Evolutionary conservation across 1,140 invertebrate species (phyloP), one percentile per base, ranked within the genome.

Genomic region (Anastrepha ludens): DNA sequence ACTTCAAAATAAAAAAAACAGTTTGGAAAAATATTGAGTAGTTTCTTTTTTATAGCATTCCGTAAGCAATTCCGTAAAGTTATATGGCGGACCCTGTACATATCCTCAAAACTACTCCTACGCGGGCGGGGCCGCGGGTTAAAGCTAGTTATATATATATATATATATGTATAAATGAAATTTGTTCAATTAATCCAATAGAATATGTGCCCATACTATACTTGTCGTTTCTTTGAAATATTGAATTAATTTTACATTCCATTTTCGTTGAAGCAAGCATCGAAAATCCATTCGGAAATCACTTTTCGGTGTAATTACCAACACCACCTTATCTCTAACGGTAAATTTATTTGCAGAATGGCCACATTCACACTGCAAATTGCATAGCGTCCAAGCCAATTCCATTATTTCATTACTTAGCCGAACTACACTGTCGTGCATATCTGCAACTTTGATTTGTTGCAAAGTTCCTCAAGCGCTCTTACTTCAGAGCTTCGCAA

Each of bases 371-470:
- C 70, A 47, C 41, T 20, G 47, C 20, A 29, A 55, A 58, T 13
- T 74, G 67, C 74, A 55, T 11, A 20, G 47, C 17, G 50, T 1
- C n/a, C n/a, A 55, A 29, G 50, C 9, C 3, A 29, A 29, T 81
- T 81, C 20, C 74, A 74, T 74, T 74, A 74, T 17, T 74, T 74
- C 74, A 81, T 81, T 81, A 81, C 55, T 58, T 81, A 81, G 13
- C 17, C n/a, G 44, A 9, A 55, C 5, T 47, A 47, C 41, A 47
- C 60, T 62, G 2, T 29, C 47, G 41, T 70, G 2, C 67, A 55
- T 81, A 81, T 20, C 74, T 9, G 74, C 74, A 81, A 55, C 47
- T 50, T 50, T 81, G 74, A 81, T 81, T 81, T 81, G 74, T 81
- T 50, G 74, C 47, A 11, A 67, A 9, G 5, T 20, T 13, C 47